Conservation (phyloP, 1,140 invertebrate species). For the Sinonovacula constricta region DNA sequence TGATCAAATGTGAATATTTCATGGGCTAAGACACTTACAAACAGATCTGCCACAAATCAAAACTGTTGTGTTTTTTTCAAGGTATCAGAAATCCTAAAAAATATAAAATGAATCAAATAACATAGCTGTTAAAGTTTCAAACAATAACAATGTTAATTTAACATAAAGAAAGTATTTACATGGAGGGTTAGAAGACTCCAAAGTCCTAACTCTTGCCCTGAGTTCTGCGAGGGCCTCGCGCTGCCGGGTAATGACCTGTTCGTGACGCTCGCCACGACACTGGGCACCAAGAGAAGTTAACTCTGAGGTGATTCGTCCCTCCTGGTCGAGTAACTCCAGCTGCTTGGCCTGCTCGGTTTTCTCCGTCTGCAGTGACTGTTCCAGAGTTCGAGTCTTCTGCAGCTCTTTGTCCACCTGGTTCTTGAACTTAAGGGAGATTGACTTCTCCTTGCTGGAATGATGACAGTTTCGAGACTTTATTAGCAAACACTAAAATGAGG, state of each 20-base stretch:
- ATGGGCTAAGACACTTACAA: too few relatives aligned
- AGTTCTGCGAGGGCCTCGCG: slow-evolving; percentile 77
- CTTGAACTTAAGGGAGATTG: slow-evolving; percentile 63
- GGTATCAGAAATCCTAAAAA: too few relatives aligned
- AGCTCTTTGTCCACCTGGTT: slow-evolving; percentile 60
- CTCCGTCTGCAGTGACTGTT: slow-evolving; percentile 59
- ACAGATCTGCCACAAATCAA: too few relatives aligned
- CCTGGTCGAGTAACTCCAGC: slow-evolving; percentile 71
- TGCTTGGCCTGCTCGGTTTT: slow-evolving; percentile 73
- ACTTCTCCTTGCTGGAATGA: slow-evolving; percentile 71
- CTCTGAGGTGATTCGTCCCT: slow-evolving; percentile 75
- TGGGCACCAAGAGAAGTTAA: slow-evolving; percentile 76
- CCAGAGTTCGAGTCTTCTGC: slow-evolving; percentile 53
- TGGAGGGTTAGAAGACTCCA: slow-evolving; percentile 73
- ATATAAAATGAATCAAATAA: too few relatives aligned
- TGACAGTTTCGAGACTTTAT: too few relatives aligned
- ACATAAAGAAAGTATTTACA: slow-evolving; percentile 59
- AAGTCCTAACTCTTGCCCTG: slow-evolving; percentile 69
- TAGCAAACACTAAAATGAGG: too few relatives aligned
- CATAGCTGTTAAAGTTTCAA: too few relatives aligned
- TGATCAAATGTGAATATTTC: too few relatives aligned
- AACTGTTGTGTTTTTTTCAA: too few relatives aligned
- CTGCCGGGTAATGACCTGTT: slow-evolving; percentile 77
- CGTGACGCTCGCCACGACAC: slow-evolving; percentile 78
- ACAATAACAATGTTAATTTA: too few relatives aligned